Evolutionary conservation across 2,888 invertebrate genomes (phyloP), one percentile per base, ranked within the genome.

Genomic region (Drosophila recens): DNA sequence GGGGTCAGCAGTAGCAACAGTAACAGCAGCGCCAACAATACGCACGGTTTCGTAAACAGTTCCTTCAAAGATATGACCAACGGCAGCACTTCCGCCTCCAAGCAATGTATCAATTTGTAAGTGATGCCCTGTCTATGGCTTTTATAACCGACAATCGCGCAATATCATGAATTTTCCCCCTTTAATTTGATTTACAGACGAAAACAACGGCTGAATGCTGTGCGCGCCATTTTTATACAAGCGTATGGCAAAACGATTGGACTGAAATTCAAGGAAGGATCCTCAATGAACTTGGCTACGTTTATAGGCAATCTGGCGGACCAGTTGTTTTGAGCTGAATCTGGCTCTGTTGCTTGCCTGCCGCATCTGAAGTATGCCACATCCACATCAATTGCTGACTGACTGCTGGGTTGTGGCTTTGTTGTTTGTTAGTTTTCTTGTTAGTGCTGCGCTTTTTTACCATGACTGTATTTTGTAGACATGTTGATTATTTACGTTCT

Each of bases 211-310:
- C 82, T 92, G 71, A 90, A 87, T 72, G 81, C 88, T 17, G 90
- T 92, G 42, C 90, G 92, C 43, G 88, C 90, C 59, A 89, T 90
- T 48, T 91, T 92, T 52, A 90, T 91, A 66, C 90, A 90, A 67
- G 84, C 90, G 9, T 92, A 92, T 76, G 90, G 89, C 52, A 90
- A 90, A 77, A 89, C 90, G 42, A 87, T 92, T 72, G 92, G 92
- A 71, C 88, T 92, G 58, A 90, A 91, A 83, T 92, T 91, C 70
- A 88, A 91, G 81, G 91, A 92, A 71, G 91, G 91, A 45, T 90
- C 91, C 58, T 75, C 88, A 63, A 90, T 90, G 89, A 91, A 86
- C 76, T 70, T 92, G 64, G 79, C 84, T 68, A 82, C 90, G 40
- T 89, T 92, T 62, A 82, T 92, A 62, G 91, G 91, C 67, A 90